Conservation (phyloP, 2,888 invertebrate genomes). For the Cerastis leucographa region DNA sequence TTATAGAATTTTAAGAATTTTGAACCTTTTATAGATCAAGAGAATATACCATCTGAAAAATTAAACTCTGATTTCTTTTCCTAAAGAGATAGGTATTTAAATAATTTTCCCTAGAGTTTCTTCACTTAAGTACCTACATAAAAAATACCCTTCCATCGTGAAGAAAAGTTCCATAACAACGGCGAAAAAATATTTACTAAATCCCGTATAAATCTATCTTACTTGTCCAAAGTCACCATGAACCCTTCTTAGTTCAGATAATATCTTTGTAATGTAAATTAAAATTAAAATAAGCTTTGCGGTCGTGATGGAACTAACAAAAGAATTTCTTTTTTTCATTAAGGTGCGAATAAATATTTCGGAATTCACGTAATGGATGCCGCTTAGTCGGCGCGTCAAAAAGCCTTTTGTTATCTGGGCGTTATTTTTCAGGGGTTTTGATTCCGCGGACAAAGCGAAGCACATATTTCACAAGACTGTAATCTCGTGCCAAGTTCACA, state of each 20-base stretch:
- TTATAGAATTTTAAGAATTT: background rate
- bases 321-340: constrained; percentile 72
- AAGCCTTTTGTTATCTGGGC: constrained; percentile 86
- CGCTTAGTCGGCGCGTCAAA: constrained; percentile 80
- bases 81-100: constrained; percentile 16
- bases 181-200: constrained; percentile 19
- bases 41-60: background rate
- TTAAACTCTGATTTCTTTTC: background rate
- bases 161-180: constrained; percentile 10
- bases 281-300: constrained; percentile 54
- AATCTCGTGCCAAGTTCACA: constrained; percentile 85
- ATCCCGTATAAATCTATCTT: constrained; percentile 19
- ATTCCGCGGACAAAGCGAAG: constrained; percentile 85
- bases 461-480: constrained; percentile 86
- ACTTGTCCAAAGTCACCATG: constrained; percentile 12
- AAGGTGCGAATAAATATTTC: constrained; percentile 78
- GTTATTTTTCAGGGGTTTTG: constrained; percentile 86
- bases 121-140: constrained; percentile 1
- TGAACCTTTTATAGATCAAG: background rate
- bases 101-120: background rate
- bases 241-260: constrained; percentile 48
- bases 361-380: constrained; percentile 76
- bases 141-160: constrained; percentile 12
- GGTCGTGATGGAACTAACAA: constrained; percentile 66
- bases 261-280: constrained; percentile 57